Base-by-base conservation (phyloP, 2,797 vertebrate species). In the Miichthys miiuy region DNA sequence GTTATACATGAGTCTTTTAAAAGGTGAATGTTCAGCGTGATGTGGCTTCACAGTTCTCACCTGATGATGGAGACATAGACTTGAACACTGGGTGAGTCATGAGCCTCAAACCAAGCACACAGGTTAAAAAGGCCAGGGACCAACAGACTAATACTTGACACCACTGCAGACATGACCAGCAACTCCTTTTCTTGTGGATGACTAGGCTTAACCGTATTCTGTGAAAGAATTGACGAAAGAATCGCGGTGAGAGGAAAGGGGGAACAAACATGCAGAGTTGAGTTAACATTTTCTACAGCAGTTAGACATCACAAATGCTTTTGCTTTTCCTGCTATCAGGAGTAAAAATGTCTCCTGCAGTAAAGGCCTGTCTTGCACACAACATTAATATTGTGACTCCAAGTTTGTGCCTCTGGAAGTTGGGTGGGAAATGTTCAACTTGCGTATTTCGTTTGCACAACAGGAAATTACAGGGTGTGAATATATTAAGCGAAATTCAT, bases 11-110 rank as follows among this genome's bases (percentile, higher is more conserved):
- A 34, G 30, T 34, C 30, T 34, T 34, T 34, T 42, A 13, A 42
- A 42, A 42, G 42, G 42, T 44, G 21, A 72, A 14, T n/a, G 18
- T 34, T 16, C 6, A 9, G 9, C 21, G 56, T 41, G n/a, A 7
- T 3, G 21, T 25, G n/a, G 7, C 25, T 47, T 23, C 13, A 52
- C n/a, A 67, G 58, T 71, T 66, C 82, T 73, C 18, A 97, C 97
- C 97, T 97, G 90, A 89, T 80, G 83, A 97, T 89, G n/a, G 96
- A 95, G 79, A 97, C 84, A 0, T 96, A 96, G 27, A 97, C 92
- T 72, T 74, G 77, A 23, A 92, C 71, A n/a, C 75, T 90, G 0
- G 96, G 95, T 1, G 95, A 96, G 12, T 96, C 90, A 0, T 94
- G 92, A 34, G 56, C 83, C 91, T 99, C 97, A 79, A 95, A 84